Evolutionary conservation across 2,113 vertebrate species (phyloP).

Genomic region (Scytalopus superciliaris): DNA sequence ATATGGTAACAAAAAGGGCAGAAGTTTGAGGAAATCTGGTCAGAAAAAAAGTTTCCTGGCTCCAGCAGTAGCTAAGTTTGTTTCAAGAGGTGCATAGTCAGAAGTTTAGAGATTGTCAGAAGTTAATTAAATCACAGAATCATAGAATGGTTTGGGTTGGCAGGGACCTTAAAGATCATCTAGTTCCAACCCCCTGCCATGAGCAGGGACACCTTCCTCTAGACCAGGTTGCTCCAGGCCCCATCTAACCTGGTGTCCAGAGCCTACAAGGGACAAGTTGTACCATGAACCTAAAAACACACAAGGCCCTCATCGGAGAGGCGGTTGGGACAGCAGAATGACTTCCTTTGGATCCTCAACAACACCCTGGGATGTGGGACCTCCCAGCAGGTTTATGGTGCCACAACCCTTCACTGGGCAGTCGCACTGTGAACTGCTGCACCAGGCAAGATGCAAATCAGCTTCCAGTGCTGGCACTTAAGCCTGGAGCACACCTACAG

Average conservation of each 20-base stretch:
- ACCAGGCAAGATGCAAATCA: background rate
- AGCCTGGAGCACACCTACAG: background rate
- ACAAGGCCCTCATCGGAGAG: rapidly evolving
- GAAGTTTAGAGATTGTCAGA: background rate
- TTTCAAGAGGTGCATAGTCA: background rate
- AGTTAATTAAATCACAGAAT: background rate
- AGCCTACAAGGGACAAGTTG: background rate
- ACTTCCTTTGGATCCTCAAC: background rate
- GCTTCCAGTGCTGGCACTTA: background rate
- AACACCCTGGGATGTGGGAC: rapidly evolving
- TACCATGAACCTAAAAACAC: background rate
- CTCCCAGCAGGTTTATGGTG: background rate
- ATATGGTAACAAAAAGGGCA: background rate
- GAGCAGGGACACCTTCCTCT: background rate
- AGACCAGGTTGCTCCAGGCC: background rate
- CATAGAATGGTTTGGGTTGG: background rate
- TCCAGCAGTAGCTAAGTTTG: background rate
- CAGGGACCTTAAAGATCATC: background rate
- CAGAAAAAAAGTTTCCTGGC: background rate
- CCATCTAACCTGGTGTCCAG: background rate
- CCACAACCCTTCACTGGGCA: background rate
- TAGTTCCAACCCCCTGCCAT: background rate
- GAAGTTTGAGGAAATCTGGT: background rate
- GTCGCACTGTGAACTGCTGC: background rate
- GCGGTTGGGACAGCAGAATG: rapidly evolving